Conservation (phyloP, 2,113 vertebrate species). For the Chaetodon auriga region DNA sequence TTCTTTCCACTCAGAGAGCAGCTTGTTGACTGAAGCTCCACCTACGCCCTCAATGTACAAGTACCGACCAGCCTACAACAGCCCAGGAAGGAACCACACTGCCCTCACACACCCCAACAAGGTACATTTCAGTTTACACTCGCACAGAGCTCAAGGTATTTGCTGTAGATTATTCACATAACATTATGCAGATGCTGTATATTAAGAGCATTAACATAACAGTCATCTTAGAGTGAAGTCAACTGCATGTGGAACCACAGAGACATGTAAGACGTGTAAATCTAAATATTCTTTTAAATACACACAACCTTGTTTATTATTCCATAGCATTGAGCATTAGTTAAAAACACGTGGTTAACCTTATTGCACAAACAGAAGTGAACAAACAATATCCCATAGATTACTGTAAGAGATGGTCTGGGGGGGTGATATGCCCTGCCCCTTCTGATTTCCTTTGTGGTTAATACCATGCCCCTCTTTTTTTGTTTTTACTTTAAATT, state of each 20-base stretch:
- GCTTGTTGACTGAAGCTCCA: conserved; percentile 91
- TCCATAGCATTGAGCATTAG: background rate
- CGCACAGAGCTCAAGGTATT: background rate
- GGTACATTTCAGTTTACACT: conserved; percentile 67
- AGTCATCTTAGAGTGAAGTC: background rate
- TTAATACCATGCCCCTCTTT: conserved; percentile 74
- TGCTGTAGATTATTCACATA: background rate
- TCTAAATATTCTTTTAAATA: background rate
- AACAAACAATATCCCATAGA: conserved; percentile 4
- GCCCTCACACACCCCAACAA: conserved; percentile 82
- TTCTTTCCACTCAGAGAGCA: conserved; percentile 86
- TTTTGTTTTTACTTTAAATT: conserved; percentile 77
- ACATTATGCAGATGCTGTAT: background rate
- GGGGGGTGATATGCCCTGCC: conserved; percentile 31
- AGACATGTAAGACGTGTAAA: background rate
- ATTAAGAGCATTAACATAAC: background rate
- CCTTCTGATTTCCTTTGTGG: conserved; percentile 59
- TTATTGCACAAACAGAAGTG: background rate
- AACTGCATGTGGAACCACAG: background rate
- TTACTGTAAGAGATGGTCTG: conserved; percentile 26
- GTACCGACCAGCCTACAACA: conserved; percentile 93
- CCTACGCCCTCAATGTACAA: conserved; percentile 96
- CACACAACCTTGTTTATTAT: background rate
- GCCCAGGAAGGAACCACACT: conserved; percentile 88
- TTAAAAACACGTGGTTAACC: background rate